Conservation (phyloP, 2,113 vertebrate species). For the Ammospiza nelsoni region DNA sequence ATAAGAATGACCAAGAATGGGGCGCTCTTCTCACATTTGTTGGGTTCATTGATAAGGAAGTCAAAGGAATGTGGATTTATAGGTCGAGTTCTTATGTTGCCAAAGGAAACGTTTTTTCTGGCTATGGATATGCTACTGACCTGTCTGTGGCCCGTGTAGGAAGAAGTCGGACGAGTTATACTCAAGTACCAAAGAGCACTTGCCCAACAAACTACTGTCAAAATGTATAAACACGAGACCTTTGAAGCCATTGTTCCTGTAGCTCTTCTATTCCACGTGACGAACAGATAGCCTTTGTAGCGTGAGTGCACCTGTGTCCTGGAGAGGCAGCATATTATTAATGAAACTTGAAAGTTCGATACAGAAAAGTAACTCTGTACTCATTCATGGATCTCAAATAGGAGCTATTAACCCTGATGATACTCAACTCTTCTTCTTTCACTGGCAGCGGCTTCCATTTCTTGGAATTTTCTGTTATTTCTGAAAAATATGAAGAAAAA, state of each 20-base stretch:
- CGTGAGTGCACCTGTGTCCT: conserved; percentile 68
- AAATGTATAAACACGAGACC: conserved; percentile 93
- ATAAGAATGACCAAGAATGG: conserved; percentile 98
- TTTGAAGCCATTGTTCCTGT: conserved; percentile 95
- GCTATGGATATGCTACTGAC: conserved; percentile 80
- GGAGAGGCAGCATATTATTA: conserved; percentile 82
- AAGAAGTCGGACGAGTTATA: conserved; percentile 89
- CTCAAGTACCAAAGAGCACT: conserved; percentile 97
- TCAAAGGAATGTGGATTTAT: conserved; percentile 95
- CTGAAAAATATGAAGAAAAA: conserved; percentile 77
- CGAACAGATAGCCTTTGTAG: conserved; percentile 76
- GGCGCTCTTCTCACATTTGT: conserved; percentile 87
- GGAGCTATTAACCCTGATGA: conserved; percentile 14
- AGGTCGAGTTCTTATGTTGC: conserved; percentile 94
- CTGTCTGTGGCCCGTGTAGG: conserved; percentile 86
- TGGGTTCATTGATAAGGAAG: conserved; percentile 94
- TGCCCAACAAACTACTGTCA: conserved; percentile 98
- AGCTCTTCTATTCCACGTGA: conserved; percentile 75
- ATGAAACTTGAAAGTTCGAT: conserved; percentile 66
- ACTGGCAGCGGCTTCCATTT: conserved; percentile 46
- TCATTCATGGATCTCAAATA: conserved; percentile 47
- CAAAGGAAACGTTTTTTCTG: conserved; percentile 89
- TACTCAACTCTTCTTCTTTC: conserved; percentile 55
- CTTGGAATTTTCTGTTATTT: conserved; percentile 60
- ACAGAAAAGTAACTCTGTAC: not conserved